These are phyloP conservation scores for Cheilinus undulatus DNA, from an alignment of 2,113 vertebrate genomes.

Conservation along the genomic window DNA sequence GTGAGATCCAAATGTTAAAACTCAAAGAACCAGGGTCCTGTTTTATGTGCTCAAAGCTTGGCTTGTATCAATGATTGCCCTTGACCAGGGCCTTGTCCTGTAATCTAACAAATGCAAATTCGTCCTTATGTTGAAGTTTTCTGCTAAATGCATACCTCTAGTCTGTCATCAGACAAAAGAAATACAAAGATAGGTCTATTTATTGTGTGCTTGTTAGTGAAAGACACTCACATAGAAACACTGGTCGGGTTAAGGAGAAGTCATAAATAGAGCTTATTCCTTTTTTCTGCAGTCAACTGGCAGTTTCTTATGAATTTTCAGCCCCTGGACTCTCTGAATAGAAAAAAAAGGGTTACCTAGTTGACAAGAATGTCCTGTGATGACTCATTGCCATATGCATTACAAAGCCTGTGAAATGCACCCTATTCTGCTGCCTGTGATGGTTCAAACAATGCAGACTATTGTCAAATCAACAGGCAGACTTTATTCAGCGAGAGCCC, in stretches of 20 bases:
- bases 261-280: background rate
- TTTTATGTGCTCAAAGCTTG: too few relatives aligned
- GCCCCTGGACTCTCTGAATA: conserved; percentile 2
- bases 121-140: background rate
- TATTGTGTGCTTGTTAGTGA: background rate
- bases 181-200: background rate
- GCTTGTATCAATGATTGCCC: too few relatives aligned
- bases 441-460: conserved; percentile 74
- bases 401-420: conserved; percentile 73
- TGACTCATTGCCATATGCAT: conserved; percentile 74
- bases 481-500: conserved; percentile 72
- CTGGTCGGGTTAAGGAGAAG: background rate
- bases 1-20: too few relatives aligned
- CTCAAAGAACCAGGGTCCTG: too few relatives aligned
- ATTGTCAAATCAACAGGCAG: conserved; percentile 77
- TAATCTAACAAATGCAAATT: background rate
- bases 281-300: background rate
- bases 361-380: conserved; percentile 56
- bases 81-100: too few relatives aligned
- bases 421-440: conserved; percentile 65
- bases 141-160: background rate
- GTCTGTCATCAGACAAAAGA: background rate
- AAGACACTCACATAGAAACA: background rate
- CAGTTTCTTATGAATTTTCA: conserved; percentile 8
- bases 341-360: conserved; percentile 48